phyloP scores from a whole-genome alignment of 2,113 vertebrate genomes.

The Micronycteris hirsuta region DNA sequence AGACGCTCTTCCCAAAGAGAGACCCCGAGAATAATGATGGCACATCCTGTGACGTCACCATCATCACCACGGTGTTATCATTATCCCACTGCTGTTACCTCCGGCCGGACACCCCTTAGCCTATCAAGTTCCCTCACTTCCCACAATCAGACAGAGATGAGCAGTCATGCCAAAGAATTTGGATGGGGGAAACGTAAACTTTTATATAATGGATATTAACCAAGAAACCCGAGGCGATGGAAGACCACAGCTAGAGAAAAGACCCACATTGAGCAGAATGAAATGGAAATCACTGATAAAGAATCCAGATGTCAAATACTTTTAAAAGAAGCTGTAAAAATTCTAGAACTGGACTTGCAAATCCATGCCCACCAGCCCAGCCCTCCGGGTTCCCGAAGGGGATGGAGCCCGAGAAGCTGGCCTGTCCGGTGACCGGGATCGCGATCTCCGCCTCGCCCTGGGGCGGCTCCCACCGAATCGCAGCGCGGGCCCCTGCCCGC shows the following conservation, averaged over 20 bases:
- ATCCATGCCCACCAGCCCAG: accelerated
- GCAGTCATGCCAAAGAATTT: background rate
- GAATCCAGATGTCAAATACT: background rate
- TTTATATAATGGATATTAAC: background rate
- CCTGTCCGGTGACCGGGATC: accelerated
- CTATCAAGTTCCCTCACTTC: background rate
- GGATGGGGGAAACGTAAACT: background rate
- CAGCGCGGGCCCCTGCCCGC: accelerated
- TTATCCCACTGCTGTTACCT: accelerated
- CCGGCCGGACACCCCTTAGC: no score
- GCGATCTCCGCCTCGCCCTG: background rate
- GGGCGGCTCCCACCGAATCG: background rate
- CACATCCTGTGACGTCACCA: accelerated
- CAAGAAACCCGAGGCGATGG: background rate
- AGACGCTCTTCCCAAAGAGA: background rate
- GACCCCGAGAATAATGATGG: background rate
- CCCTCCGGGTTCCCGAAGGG: accelerated
- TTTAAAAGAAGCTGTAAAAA: background rate
- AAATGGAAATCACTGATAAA: background rate
- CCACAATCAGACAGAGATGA: background rate
- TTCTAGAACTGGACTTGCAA: background rate
- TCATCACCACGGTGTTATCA: accelerated
- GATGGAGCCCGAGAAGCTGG: accelerated
- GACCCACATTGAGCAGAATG: background rate
- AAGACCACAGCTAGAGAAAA: background rate